Percentiles rank a stretch among this genome's conserved stretches.
Conservation (phyloP, 2,797 vertebrate genomes). For the Sebastiscus albofasciatus region DNA sequence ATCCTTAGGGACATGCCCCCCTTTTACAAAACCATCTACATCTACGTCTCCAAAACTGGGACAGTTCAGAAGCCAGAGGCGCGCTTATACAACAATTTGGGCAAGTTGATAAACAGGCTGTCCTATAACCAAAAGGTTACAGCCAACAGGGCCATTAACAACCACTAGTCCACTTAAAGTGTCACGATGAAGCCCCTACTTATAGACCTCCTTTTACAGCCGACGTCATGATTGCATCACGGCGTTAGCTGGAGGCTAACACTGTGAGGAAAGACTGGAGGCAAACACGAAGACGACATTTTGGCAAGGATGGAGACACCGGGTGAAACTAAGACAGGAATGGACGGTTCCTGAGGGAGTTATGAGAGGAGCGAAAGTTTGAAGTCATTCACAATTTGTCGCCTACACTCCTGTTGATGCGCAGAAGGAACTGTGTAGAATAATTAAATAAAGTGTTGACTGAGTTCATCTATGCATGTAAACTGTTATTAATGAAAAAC, state of each 20-base stretch:
- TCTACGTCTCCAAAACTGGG: conserved; percentile 40
- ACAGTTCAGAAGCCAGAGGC: conserved; percentile 9
- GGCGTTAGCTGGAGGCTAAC: not conserved
- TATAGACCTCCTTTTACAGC: not conserved
- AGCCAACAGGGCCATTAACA: not conserved
- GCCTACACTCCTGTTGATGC: too few species aligned
- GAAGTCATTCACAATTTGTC: too few species aligned
- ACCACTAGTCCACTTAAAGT: not conserved
- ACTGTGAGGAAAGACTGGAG: not conserved
- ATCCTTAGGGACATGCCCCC: conserved; percentile 14
- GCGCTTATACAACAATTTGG: not conserved
- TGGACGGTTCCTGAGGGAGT: too few species aligned
- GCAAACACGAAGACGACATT: not conserved
- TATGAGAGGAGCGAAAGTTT: too few species aligned
- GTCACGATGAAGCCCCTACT: not conserved
- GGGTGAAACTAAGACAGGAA: not conserved
- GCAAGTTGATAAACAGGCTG: not conserved
- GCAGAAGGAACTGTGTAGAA: too few species aligned
- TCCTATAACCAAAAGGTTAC: not conserved
- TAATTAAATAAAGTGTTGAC: too few species aligned
- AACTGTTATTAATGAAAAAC: too few species aligned
- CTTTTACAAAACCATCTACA: conserved; percentile 35
- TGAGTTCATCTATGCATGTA: too few species aligned
- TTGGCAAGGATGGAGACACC: too few species aligned
- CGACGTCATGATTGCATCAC: not conserved